Percentiles rank a stretch among this genome's conserved stretches.
Conservation (phyloP, 1,140 invertebrate genomes). For the Zophobas atratus region DNA sequence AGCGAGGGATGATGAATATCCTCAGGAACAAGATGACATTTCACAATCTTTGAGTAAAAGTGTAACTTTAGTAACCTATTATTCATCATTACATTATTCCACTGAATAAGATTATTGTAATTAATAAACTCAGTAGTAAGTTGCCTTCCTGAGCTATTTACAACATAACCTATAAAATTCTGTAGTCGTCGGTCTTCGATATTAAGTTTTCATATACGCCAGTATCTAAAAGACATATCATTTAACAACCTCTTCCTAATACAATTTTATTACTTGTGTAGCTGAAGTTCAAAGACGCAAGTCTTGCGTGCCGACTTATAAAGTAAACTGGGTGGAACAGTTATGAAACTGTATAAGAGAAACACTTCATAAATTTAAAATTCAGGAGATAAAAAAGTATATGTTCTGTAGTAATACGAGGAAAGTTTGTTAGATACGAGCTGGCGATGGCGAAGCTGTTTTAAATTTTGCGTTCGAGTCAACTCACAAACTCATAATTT, state of each 20-base stretch:
- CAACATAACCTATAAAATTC: no score
- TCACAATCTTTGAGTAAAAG: no score
- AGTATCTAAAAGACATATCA: no score
- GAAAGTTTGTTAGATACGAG: slow-evolving; percentile 39
- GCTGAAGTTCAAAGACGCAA: slow-evolving; percentile 7
- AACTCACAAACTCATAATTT: slow-evolving; percentile 29
- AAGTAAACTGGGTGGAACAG: slow-evolving; percentile 5
- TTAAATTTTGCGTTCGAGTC: slow-evolving; percentile 15
- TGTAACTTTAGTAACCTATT: no score
- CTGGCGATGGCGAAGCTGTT: slow-evolving; percentile 5
- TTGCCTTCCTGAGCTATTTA: no score
- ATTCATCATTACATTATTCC: no score
- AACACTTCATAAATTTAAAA: slow-evolving; percentile 40
- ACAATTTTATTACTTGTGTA: slow-evolving; percentile 1
- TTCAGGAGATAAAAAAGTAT: slow-evolving; percentile 34
- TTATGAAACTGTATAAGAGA: slow-evolving; percentile 17
- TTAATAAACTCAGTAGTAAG: no score
- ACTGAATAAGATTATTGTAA: no score
- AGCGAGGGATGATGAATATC: no score
- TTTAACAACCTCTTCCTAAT: neutral
- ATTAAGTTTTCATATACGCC: no score
- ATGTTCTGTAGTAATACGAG: slow-evolving; percentile 16
- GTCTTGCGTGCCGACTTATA: neutral
- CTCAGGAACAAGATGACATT: no score
- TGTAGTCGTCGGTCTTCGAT: no score